Evolutionary conservation across 2,113 vertebrate species (phyloP).

Genomic region (Indri indri): DNA sequence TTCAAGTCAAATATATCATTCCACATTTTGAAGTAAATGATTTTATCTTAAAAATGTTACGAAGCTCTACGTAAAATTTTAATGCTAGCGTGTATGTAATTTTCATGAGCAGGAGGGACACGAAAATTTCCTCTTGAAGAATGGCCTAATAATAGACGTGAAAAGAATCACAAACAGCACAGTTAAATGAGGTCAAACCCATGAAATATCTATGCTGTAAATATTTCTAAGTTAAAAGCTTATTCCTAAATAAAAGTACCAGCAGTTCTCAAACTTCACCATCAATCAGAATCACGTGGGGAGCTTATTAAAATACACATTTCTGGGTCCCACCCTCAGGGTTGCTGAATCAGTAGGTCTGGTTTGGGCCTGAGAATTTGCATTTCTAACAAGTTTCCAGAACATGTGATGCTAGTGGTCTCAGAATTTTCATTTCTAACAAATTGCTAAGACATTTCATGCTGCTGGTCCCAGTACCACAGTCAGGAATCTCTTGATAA

Average conservation of each 20-base stretch:
- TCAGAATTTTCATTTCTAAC: not conserved
- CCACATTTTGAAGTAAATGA: slow-evolving; percentile 45
- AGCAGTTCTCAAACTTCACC: not conserved
- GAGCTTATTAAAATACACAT: not conserved
- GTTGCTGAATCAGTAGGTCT: not conserved
- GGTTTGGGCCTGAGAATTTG: not conserved
- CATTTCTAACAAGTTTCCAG: not conserved
- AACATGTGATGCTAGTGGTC: not conserved
- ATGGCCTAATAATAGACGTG: not conserved
- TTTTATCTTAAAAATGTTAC: slow-evolving; percentile 55
- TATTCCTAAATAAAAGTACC: not conserved
- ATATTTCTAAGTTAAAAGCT: slow-evolving; percentile 40
- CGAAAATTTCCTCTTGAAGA: slow-evolving; percentile 44
- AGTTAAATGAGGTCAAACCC: slow-evolving; percentile 36
- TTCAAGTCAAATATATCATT: not conserved
- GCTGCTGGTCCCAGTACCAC: not conserved
- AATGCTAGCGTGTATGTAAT: slow-evolving; percentile 14
- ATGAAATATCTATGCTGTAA: not conserved
- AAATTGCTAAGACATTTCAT: not conserved
- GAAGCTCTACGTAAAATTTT: slow-evolving; percentile 16
- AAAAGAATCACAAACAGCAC: slow-evolving; percentile 5
- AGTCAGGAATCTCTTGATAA: not conserved
- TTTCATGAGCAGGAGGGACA: slow-evolving; percentile 33
- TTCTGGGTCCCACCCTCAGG: not conserved
- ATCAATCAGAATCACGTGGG: not conserved